phyloP scores from a whole-genome alignment of 2,113 vertebrate species.

The Tretioscincus oriximinensis region DNA sequence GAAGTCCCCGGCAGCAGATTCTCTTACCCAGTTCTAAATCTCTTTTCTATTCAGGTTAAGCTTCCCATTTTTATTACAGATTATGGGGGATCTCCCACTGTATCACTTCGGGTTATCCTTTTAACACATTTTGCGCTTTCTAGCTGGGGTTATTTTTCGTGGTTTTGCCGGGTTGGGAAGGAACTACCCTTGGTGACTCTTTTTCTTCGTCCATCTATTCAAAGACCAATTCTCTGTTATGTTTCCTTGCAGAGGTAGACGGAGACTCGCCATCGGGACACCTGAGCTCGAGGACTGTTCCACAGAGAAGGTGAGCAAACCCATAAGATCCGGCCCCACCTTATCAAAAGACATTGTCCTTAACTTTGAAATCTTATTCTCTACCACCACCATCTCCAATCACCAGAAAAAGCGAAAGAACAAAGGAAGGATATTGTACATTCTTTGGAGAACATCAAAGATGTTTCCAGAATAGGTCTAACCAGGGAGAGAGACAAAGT shows the following conservation, averaged over 20 bases:
- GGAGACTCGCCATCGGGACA: not conserved
- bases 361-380: too few species aligned
- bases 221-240: conserved; percentile 29
- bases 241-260: conserved; percentile 13
- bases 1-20: conserved; percentile 23
- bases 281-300: not conserved
- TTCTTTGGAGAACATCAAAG: not conserved
- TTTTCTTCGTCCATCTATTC: not conserved
- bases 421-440: not conserved
- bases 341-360: too few species aligned
- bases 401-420: too few species aligned
- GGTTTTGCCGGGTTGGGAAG: conserved; percentile 19
- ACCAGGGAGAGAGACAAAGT: not conserved
- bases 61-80: conserved; percentile 43
- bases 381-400: too few species aligned
- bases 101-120: conserved; percentile 40
- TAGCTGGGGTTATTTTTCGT: conserved; percentile 25
- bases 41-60: conserved; percentile 44
- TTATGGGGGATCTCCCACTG: conserved; percentile 34
- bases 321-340: too few species aligned
- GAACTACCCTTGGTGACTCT: not conserved
- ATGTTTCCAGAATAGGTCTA: not conserved
- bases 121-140: conserved; percentile 47
- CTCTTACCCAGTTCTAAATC: conserved; percentile 31
- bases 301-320: conserved; percentile 3